A percentile compares a stretch with the other conserved stretches of the same genome.
phyloP scores from a whole-genome alignment of 2,888 invertebrate species.

The Xanthia icteritia region DNA sequence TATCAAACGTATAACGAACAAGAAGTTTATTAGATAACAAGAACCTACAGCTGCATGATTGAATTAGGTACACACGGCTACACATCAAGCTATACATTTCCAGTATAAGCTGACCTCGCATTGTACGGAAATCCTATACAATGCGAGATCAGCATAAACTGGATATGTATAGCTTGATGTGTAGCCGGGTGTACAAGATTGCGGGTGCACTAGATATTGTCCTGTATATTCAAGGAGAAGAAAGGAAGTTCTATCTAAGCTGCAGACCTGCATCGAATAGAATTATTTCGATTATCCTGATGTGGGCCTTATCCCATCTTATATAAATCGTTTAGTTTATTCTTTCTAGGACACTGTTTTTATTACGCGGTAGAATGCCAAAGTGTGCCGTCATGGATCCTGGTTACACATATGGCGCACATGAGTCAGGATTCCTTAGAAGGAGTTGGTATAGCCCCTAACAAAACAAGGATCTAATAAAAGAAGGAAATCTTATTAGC shows the following conservation, averaged over 20 bases:
- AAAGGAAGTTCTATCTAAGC: conserved; percentile 6
- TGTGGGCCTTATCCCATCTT: neutral
- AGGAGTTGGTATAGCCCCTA: conserved; percentile 8
- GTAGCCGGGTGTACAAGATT: no score
- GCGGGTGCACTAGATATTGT: conserved; percentile 22
- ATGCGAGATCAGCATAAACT: no score
- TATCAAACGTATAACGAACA: conserved; percentile 54
- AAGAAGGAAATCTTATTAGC: conserved; percentile 48
- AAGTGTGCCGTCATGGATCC: conserved; percentile 31
- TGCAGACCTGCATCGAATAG: conserved; percentile 3
- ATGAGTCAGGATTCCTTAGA: conserved; percentile 37
- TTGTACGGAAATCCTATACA: no score
- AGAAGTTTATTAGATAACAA: conserved; percentile 55
- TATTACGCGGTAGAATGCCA: conserved; percentile 15
- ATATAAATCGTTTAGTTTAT: conserved; percentile 7
- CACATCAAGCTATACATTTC: no score
- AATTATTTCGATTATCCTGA: conserved; percentile 30
- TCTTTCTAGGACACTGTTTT: conserved; percentile 28
- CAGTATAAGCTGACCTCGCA: no score
- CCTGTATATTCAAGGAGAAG: conserved; percentile 30
- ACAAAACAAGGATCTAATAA: conserved; percentile 41
- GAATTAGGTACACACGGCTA: conserved; percentile 25
- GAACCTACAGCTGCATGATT: conserved; percentile 40
- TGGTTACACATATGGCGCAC: conserved; percentile 31
- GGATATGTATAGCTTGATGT: no score